phyloP scores from a whole-genome alignment of 2,888 invertebrate species.

The Saturnia japonica region DNA sequence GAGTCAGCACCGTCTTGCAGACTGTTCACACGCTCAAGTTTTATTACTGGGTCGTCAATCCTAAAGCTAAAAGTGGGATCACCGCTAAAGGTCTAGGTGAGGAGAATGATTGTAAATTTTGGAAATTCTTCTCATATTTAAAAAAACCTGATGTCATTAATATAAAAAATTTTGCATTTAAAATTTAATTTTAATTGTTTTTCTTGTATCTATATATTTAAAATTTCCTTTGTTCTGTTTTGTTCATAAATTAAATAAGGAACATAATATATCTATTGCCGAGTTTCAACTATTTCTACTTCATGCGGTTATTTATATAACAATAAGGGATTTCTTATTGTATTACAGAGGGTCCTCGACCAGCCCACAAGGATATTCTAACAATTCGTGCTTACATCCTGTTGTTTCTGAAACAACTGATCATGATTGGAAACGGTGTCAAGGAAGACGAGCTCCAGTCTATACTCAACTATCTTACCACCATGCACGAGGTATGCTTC shows the following conservation, averaged over 20 bases:
- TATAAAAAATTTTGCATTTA: too few species aligned
- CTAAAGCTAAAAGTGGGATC: constrained; percentile 96
- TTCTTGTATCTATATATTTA: too few species aligned
- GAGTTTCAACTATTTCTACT: too few species aligned
- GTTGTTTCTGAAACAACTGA: constrained; percentile 96
- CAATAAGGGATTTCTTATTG: background rate
- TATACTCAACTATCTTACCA: constrained; percentile 98
- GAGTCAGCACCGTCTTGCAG: constrained; percentile 98
- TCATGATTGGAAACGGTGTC: constrained; percentile 97
- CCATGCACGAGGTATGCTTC: constrained; percentile 93
- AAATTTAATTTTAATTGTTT: too few species aligned
- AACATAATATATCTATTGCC: too few species aligned
- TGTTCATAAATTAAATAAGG: too few species aligned
- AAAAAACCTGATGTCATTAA: too few species aligned
- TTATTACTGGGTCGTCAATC: constrained; percentile 99
- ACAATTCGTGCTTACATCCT: constrained; percentile 97
- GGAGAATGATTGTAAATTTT: constrained; percentile 41
- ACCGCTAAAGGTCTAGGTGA: constrained; percentile 96
- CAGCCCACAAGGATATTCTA: constrained; percentile 96
- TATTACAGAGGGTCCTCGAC: constrained; percentile 93
- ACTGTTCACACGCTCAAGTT: constrained; percentile 99
- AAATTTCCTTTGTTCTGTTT: too few species aligned
- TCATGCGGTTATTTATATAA: too few species aligned
- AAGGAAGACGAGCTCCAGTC: constrained; percentile 99
- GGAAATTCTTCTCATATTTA: background rate